Conservation (phyloP, 2,113 vertebrate species). For the Esox niger region DNA sequence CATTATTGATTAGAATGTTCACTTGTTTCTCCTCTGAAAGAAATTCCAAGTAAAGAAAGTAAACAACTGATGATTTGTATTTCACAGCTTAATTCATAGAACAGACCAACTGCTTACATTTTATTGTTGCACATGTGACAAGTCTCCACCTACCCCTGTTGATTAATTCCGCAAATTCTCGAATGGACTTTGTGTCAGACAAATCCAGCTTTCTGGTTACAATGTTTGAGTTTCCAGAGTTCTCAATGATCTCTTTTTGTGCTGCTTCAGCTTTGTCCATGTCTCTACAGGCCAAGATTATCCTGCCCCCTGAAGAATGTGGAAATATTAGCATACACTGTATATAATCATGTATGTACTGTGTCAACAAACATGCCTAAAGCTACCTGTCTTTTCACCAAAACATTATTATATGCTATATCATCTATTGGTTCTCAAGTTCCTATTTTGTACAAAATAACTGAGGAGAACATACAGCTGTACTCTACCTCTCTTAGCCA, state of each 20-base stretch:
- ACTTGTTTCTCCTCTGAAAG: slow-evolving; percentile 70
- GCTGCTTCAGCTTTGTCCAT: slow-evolving; percentile 70
- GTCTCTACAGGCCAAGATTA: slow-evolving; percentile 76
- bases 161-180: slow-evolving; percentile 68
- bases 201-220: slow-evolving; percentile 71
- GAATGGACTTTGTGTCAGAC: slow-evolving; percentile 71
- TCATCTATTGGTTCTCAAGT: too few relatives aligned
- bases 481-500: slow-evolving; percentile 50
- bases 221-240: slow-evolving; percentile 70
- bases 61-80: neutral
- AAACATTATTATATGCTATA: too few relatives aligned
- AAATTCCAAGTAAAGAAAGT: slow-evolving; percentile 4
- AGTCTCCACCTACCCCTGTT: slow-evolving; percentile 58
- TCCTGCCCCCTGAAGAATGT: slow-evolving; percentile 61
- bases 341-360: too few relatives aligned
- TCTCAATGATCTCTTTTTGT: slow-evolving; percentile 62
- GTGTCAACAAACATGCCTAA: too few relatives aligned
- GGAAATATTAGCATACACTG: too few relatives aligned
- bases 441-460: too few relatives aligned
- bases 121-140: neutral
- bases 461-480: too few relatives aligned
- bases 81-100: too few relatives aligned
- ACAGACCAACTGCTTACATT: too few relatives aligned
- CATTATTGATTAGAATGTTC: slow-evolving; percentile 77
- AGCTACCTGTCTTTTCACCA: too few relatives aligned